Evolutionary conservation across 1,140 invertebrate species (phyloP).

Genomic region (Aphelinus atriplicis): DNA sequence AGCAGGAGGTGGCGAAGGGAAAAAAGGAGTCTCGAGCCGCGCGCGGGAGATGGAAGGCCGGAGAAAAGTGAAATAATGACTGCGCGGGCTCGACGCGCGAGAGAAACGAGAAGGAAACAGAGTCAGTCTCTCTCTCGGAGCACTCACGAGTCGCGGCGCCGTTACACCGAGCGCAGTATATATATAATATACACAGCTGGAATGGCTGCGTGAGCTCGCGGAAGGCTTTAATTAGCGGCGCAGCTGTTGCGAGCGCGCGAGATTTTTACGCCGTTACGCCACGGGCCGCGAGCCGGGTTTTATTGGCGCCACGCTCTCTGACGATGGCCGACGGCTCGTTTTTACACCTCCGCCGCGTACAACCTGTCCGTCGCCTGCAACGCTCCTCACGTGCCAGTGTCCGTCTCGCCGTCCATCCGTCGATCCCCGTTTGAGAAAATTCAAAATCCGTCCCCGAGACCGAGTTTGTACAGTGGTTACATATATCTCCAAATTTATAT

Average conservation of each 20-base stretch:
- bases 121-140: neutral
- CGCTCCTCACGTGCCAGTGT: no score
- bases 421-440: no score
- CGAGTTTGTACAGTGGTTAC: no score
- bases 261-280: constrained; percentile 10
- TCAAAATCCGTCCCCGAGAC: no score
- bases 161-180: no score
- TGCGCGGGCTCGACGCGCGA: neutral
- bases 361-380: no score
- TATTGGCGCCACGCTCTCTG: neutral
- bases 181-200: neutral
- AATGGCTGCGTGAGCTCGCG: constrained; percentile 7
- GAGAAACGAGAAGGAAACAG: constrained; percentile 24
- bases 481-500: no score
- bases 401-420: no score
- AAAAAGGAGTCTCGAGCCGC: neutral
- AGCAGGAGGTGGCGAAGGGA: neutral
- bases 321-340: neutral
- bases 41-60: neutral
- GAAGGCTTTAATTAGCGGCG: constrained; percentile 25
- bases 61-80: constrained; percentile 24
- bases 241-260: neutral
- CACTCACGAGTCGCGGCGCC: neutral
- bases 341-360: neutral
- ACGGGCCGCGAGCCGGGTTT: neutral